These are phyloP conservation scores for Formicarius rufipectus DNA, from an alignment of 2,113 vertebrate genomes.

Conservation along the genomic window DNA sequence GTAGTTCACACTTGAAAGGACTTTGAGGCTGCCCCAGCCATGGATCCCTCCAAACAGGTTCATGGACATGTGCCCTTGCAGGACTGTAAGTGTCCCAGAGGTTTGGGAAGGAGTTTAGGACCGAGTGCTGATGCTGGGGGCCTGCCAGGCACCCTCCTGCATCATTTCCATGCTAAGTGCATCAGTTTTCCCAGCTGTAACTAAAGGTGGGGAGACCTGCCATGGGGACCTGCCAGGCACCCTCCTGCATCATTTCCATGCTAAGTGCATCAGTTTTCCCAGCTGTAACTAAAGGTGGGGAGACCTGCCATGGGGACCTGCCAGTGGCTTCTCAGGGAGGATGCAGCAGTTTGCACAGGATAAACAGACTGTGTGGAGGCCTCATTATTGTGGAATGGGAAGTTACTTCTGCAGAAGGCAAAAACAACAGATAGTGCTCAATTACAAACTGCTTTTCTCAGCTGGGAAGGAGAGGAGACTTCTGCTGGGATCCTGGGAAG, in stretches of 20 bases:
- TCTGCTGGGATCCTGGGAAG: not conserved
- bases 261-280: not conserved
- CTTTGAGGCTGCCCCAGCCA: not conserved
- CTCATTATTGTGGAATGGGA: not conserved
- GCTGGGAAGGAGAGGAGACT: not conserved
- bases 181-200: not conserved
- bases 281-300: not conserved
- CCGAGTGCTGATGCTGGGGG: too few relatives aligned
- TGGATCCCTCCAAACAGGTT: fast-evolving
- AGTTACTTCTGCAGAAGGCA: not conserved
- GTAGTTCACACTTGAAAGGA: not conserved
- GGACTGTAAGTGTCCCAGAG: not conserved
- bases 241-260: not conserved
- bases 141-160: not conserved
- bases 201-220: not conserved
- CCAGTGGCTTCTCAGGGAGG: fast-evolving
- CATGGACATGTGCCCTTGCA: not conserved
- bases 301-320: fast-evolving
- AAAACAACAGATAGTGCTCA: not conserved
- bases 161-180: not conserved
- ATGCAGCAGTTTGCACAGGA: not conserved
- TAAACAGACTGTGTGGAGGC: not conserved
- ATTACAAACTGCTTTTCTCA: not conserved
- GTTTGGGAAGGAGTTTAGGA: not conserved
- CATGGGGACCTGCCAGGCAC: fast-evolving